phyloP scores from a whole-genome alignment of 1,140 invertebrate species.

The Zaprionus davidi region DNA sequence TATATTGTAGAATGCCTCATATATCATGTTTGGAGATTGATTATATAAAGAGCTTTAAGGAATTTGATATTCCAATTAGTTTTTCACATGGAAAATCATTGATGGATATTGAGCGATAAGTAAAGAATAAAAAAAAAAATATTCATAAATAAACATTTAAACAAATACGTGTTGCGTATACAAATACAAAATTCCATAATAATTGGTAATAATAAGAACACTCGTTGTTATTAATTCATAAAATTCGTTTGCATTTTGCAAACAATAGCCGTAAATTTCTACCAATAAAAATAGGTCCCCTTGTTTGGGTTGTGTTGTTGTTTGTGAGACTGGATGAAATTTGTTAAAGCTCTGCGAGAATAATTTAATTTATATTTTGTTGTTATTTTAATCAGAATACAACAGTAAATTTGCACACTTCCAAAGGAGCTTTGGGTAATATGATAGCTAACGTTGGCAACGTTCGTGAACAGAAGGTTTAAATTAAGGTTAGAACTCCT shows the following conservation, averaged over 20 bases:
- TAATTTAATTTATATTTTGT: conserved; percentile 4
- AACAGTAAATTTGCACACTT: not conserved
- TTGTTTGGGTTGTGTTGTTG: not conserved
- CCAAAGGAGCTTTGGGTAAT: not conserved
- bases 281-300: not conserved
- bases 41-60: not conserved
- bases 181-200: not conserved
- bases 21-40: not conserved
- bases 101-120: not conserved
- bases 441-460: not conserved
- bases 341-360: not conserved
- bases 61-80: not conserved
- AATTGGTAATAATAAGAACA: not conserved
- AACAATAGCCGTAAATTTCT: not conserved
- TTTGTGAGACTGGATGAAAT: not conserved
- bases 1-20: not conserved
- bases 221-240: not conserved
- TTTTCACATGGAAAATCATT: not conserved
- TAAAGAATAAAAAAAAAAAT: not conserved
- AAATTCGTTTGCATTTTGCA: not conserved
- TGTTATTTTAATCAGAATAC: not conserved
- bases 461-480: too few relatives aligned
- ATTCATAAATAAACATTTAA: not conserved
- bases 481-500: too few relatives aligned
- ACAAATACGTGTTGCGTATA: not conserved